These are phyloP conservation scores for Pseudachorutes palmiensis DNA, from an alignment of 1,140 invertebrate species.

Conservation along the genomic window DNA sequence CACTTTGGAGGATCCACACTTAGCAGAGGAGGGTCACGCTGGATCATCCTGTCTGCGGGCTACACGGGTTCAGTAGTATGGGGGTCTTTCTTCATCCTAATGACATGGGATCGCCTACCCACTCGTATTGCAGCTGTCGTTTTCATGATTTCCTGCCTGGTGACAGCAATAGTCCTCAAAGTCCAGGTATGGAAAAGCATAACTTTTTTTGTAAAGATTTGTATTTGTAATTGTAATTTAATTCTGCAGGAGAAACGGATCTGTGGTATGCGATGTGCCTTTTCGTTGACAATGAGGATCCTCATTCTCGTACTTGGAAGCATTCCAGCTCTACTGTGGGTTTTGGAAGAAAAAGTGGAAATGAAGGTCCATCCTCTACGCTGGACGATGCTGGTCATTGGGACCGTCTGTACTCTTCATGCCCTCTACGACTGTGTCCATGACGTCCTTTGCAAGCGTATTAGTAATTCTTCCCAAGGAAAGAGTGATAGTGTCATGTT, in stretches of 20 bases:
- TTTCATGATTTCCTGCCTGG: slow-evolving; percentile 27
- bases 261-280: slow-evolving; percentile 28
- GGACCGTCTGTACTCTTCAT: slow-evolving; percentile 30
- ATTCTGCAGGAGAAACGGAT: slow-evolving; percentile 14
- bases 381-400: slow-evolving; percentile 24
- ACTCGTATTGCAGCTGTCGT: slow-evolving; percentile 23
- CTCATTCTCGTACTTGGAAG: slow-evolving; percentile 19
- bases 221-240: not conserved
- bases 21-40: slow-evolving; percentile 20
- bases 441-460: slow-evolving; percentile 25
- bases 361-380: slow-evolving; percentile 25
- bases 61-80: slow-evolving; percentile 29
- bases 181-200: slow-evolving; percentile 18
- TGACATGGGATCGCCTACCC: slow-evolving; percentile 29
- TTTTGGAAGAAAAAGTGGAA: slow-evolving; percentile 25
- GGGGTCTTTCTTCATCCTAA: slow-evolving; percentile 30
- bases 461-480: slow-evolving; percentile 23
- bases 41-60: slow-evolving; percentile 29
- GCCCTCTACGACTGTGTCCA: slow-evolving; percentile 31
- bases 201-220: not conserved
- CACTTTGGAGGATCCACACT: slow-evolving; percentile 26
- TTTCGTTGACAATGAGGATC: slow-evolving; percentile 21
- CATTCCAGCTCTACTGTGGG: slow-evolving; percentile 25
- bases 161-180: slow-evolving; percentile 21
- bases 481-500: slow-evolving; percentile 32